Conservation (phyloP, 2,888 invertebrate species). For the Linyphia triangularis region DNA sequence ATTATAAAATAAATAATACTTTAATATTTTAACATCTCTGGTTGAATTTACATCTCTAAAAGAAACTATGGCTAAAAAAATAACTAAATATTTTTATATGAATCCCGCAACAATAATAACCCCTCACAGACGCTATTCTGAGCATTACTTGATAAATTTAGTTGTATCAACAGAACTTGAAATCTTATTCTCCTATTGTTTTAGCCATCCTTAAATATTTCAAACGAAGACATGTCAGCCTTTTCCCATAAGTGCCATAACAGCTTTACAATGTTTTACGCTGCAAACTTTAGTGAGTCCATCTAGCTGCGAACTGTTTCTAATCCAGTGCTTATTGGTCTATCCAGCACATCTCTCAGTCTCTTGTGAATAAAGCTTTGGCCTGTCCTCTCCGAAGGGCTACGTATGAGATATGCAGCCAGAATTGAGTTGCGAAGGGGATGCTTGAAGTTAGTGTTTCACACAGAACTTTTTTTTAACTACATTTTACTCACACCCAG, state of each 20-base stretch:
- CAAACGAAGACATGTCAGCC: too few species aligned
- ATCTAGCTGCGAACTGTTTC: not conserved
- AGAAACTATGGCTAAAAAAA: too few species aligned
- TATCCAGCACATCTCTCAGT: conserved; percentile 38
- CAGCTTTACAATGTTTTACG: not conserved
- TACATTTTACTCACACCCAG: conserved; percentile 58
- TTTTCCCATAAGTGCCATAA: not conserved
- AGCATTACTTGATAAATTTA: too few species aligned
- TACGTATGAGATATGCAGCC: conserved; percentile 51
- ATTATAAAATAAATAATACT: too few species aligned
- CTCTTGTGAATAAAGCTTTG: conserved; percentile 42
- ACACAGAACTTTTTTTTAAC: conserved; percentile 66
- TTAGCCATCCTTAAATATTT: too few species aligned
- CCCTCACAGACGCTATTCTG: too few species aligned
- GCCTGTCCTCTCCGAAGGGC: conserved; percentile 59
- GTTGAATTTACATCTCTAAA: too few species aligned
- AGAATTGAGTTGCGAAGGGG: conserved; percentile 45
- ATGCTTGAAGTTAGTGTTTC: conserved; percentile 68
- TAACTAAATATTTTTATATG: too few species aligned
- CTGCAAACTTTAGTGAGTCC: not conserved
- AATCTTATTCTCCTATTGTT: too few species aligned
- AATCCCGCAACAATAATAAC: too few species aligned
- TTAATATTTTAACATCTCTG: too few species aligned
- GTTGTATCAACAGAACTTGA: too few species aligned
- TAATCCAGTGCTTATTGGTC: conserved; percentile 37